A percentile compares a stretch with the other conserved stretches of the same genome.
Evolutionary conservation across 2,797 vertebrate species (phyloP).

Genomic region (Sitta carolinensis): DNA sequence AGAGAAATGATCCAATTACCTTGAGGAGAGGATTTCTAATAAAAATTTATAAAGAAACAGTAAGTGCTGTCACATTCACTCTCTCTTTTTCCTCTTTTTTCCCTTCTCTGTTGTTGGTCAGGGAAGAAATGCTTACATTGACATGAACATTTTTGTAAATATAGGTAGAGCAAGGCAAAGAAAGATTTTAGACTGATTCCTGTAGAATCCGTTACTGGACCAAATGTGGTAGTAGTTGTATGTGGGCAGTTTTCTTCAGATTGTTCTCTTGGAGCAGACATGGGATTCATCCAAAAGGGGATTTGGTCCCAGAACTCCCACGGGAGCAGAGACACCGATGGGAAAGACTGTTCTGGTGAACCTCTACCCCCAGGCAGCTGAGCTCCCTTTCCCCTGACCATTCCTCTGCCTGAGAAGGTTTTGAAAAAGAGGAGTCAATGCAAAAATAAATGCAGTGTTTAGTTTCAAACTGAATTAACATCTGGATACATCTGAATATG

Average conservation of each 20-base stretch:
- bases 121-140: not conserved
- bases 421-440: not conserved
- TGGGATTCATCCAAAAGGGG: not conserved
- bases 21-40: not conserved
- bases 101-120: not conserved
- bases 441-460: not conserved
- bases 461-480: constrained; percentile 18
- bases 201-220: not conserved
- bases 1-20: constrained; percentile 3
- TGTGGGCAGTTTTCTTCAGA: not conserved
- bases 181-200: not conserved
- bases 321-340: not conserved
- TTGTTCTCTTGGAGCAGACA: not conserved
- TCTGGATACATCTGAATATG: not conserved
- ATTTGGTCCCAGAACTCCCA: not conserved
- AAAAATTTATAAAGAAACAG: not conserved
- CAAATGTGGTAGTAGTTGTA: not conserved
- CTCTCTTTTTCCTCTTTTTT: not conserved
- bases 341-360: not conserved
- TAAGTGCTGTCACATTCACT: not conserved
- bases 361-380: not conserved
- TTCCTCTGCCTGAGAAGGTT: not conserved
- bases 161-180: not conserved
- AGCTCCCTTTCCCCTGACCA: not conserved
- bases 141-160: not conserved